Evolutionary conservation across 2,113 vertebrate genomes (phyloP).

Genomic region (Phycodurus eques): DNA sequence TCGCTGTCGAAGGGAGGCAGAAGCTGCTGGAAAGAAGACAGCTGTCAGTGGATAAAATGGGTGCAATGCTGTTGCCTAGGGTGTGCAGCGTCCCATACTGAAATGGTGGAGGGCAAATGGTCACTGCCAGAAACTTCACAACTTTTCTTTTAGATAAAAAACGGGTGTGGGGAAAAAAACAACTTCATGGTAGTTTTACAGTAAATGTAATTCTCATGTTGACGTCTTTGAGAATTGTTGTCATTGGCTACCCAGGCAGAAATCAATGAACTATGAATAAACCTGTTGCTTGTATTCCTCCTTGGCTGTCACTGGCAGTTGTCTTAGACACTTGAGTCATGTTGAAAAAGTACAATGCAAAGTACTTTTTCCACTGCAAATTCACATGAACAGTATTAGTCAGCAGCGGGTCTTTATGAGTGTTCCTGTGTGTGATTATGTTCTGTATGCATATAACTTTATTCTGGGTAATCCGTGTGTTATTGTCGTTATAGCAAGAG

Average conservation of each 20-base stretch:
- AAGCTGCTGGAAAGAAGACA: slow-evolving; percentile 76
- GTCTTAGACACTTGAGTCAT: slow-evolving; percentile 12
- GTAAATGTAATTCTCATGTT: not conserved
- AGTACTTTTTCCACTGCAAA: not conserved
- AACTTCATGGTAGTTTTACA: not conserved
- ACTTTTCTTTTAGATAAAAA: slow-evolving; percentile 26
- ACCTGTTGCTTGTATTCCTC: slow-evolving; percentile 50
- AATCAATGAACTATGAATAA: slow-evolving; percentile 17
- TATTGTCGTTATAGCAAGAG: not conserved
- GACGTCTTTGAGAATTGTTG: not conserved
- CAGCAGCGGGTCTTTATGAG: not conserved
- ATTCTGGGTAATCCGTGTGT: not conserved
- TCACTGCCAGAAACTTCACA: slow-evolving; percentile 47
- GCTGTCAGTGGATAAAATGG: slow-evolving; percentile 78
- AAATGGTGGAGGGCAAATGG: slow-evolving; percentile 72
- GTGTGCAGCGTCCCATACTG: slow-evolving; percentile 46
- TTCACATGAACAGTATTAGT: not conserved
- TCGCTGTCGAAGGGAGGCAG: slow-evolving; percentile 69
- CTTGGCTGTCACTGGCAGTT: slow-evolving; percentile 24
- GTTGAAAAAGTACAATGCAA: not conserved
- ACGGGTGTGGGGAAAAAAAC: not conserved
- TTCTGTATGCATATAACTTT: not conserved
- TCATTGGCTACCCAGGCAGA: not conserved
- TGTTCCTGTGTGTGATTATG: not conserved
- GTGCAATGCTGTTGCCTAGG: slow-evolving; percentile 57